Percentiles rank a stretch among this genome's conserved stretches.
These are phyloP conservation scores for Apocheima hispidaria DNA, from an alignment of 2,888 invertebrate genomes.

Conservation along the genomic window DNA sequence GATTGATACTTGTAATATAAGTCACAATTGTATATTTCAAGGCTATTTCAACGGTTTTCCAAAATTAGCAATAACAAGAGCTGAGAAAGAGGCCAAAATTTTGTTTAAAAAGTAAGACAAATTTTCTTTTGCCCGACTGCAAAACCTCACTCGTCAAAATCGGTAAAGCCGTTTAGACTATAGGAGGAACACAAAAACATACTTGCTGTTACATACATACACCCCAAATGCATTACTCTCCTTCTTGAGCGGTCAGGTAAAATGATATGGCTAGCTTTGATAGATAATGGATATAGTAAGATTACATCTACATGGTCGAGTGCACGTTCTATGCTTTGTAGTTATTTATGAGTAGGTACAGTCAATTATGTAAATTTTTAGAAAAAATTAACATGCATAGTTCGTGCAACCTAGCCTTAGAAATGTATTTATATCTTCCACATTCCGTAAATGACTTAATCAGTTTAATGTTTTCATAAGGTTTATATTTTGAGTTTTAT, in stretches of 20 bases:
- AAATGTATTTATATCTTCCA: neutral
- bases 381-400: neutral
- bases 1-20: neutral
- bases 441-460: neutral
- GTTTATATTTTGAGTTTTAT: neutral
- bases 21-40: neutral
- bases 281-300: slow-evolving; percentile 1
- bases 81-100: slow-evolving; percentile 7
- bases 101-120: neutral
- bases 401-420: neutral
- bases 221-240: too few relatives aligned
- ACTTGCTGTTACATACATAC: too few relatives aligned
- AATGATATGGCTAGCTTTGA: neutral
- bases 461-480: neutral
- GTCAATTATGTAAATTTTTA: neutral
- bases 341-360: neutral
- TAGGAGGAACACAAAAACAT: too few relatives aligned
- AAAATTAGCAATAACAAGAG: neutral
- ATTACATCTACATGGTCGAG: neutral
- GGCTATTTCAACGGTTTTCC: neutral
- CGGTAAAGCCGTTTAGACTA: too few relatives aligned
- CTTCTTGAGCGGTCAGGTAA: too few relatives aligned
- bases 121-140: too few relatives aligned
- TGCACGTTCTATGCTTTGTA: neutral
- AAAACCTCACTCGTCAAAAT: too few relatives aligned